Evolutionary conservation across 2,113 vertebrate genomes (phyloP).

Genomic region (Symphodus melops): DNA sequence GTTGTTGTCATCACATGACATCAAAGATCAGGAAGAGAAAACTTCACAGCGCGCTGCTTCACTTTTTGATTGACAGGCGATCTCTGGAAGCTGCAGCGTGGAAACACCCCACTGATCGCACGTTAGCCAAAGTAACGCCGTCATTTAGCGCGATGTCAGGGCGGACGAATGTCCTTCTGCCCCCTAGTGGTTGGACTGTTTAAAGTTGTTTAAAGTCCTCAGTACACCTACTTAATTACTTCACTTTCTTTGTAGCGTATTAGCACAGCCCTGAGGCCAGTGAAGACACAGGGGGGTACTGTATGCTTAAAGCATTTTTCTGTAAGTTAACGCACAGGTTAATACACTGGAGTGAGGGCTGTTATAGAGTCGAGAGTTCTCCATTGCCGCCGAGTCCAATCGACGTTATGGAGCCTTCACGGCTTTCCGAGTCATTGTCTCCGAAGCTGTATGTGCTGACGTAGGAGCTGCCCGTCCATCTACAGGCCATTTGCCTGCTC

Average conservation of each 20-base stretch:
- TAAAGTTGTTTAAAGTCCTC: too few species aligned
- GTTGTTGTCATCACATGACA: too few species aligned
- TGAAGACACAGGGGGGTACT: background rate
- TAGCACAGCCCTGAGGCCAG: background rate
- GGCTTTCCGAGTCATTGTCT: conserved; percentile 65
- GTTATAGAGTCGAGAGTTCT: conserved; percentile 47
- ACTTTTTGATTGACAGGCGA: too few species aligned
- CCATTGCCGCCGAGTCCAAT: conserved; percentile 64
- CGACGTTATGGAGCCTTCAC: conserved; percentile 45
- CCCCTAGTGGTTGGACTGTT: background rate
- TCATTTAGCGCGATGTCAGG: too few species aligned
- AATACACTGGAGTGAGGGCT: conserved; percentile 33
- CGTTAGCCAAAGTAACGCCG: background rate
- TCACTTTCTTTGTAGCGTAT: conserved; percentile 8
- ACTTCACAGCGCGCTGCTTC: too few species aligned
- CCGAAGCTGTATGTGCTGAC: conserved; percentile 61
- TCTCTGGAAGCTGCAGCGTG: too few species aligned
- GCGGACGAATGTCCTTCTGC: background rate
- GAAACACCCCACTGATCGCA: too few species aligned
- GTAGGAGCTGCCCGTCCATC: conserved; percentile 43
- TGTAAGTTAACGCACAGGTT: conserved; percentile 44
- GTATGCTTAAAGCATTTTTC: conserved; percentile 25
- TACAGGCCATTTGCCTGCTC: conserved; percentile 48
- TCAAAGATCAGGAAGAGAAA: too few species aligned
- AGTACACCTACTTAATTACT: conserved; percentile 4